A percentile compares a stretch with the other conserved stretches of the same genome.
These are phyloP conservation scores for Ecliptopera silaceata DNA, from an alignment of 2,888 invertebrate genomes.

Conservation along the genomic window DNA sequence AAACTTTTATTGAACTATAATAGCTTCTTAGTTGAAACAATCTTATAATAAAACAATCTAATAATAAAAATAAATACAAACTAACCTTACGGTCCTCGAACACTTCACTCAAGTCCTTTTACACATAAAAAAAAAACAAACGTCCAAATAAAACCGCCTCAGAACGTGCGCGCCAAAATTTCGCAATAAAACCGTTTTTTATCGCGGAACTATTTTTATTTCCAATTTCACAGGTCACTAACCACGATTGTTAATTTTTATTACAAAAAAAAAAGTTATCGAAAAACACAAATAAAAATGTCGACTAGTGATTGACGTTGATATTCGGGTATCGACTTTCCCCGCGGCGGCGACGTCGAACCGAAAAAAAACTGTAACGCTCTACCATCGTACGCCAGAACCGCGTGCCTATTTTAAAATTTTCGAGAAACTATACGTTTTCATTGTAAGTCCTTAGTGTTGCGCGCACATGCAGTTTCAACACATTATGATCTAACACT, in stretches of 20 bases:
- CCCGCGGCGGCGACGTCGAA: slow-evolving; percentile 26
- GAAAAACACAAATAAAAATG: slow-evolving; percentile 25
- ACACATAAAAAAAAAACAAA: slow-evolving; percentile 12
- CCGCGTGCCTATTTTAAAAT: slow-evolving; percentile 40
- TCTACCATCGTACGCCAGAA: slow-evolving; percentile 28
- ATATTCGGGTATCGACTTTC: slow-evolving; percentile 25
- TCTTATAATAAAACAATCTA: too few relatives aligned
- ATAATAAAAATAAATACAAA: slow-evolving; percentile 1
- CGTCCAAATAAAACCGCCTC: too few relatives aligned
- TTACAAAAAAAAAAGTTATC: slow-evolving; percentile 22
- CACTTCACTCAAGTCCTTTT: slow-evolving; percentile 34
- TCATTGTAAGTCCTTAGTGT: slow-evolving; percentile 66
- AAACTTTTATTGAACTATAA: too few relatives aligned
- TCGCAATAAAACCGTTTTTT: slow-evolving; percentile 49
- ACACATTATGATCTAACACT: slow-evolving; percentile 84
- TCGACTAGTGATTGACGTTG: slow-evolving; percentile 32
- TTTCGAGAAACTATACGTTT: slow-evolving; percentile 55
- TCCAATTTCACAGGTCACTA: slow-evolving; percentile 63
- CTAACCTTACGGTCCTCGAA: slow-evolving; percentile 29
- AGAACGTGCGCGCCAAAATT: slow-evolving; percentile 45
- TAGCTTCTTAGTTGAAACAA: too few relatives aligned
- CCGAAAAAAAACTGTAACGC: slow-evolving; percentile 28
- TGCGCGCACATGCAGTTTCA: slow-evolving; percentile 80
- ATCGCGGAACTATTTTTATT: slow-evolving; percentile 61
- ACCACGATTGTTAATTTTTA: slow-evolving; percentile 30